Percentiles rank a stretch among this genome's conserved stretches.
These are phyloP conservation scores for Calephelis virginiensis DNA, from an alignment of 1,140 invertebrate species.

Conservation along the genomic window DNA sequence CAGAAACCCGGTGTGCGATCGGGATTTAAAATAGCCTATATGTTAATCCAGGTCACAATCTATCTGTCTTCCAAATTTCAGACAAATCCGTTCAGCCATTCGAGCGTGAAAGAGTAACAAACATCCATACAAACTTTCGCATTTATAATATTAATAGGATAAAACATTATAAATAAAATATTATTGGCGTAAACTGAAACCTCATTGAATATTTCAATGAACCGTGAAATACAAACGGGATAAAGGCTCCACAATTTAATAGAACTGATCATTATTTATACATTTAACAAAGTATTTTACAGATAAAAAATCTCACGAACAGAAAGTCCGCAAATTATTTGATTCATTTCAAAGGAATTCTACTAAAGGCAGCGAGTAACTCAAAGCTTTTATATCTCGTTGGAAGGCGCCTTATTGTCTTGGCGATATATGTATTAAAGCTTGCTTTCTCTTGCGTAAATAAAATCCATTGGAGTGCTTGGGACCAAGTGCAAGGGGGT, in stretches of 20 bases:
- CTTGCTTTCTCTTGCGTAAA: slow-evolving; percentile 76
- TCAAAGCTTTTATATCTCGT: slow-evolving; percentile 77
- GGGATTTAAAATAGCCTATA: too few species aligned
- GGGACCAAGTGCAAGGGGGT: slow-evolving; percentile 58
- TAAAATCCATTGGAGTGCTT: slow-evolving; percentile 73
- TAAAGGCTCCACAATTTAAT: slow-evolving; percentile 16
- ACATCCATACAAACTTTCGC: too few species aligned
- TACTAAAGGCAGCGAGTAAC: slow-evolving; percentile 73
- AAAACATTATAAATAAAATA: background rate
- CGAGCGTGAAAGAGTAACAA: too few species aligned
- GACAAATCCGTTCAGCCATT: too few species aligned
- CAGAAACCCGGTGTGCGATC: too few species aligned
- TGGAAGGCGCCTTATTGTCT: slow-evolving; percentile 72
- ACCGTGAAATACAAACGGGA: slow-evolving; percentile 1
- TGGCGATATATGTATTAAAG: slow-evolving; percentile 74
- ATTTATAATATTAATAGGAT: too few species aligned
- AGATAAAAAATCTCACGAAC: slow-evolving; percentile 62
- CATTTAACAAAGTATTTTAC: slow-evolving; percentile 52
- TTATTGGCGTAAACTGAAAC: background rate
- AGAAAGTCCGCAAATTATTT: slow-evolving; percentile 75
- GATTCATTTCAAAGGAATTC: slow-evolving; percentile 77
- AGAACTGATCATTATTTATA: slow-evolving; percentile 54
- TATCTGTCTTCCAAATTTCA: too few species aligned
- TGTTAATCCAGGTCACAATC: too few species aligned
- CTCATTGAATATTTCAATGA: slow-evolving; percentile 2